These are phyloP conservation scores for Hydraecia micacea DNA, from an alignment of 2,888 invertebrate genomes.

Conservation along the genomic window DNA sequence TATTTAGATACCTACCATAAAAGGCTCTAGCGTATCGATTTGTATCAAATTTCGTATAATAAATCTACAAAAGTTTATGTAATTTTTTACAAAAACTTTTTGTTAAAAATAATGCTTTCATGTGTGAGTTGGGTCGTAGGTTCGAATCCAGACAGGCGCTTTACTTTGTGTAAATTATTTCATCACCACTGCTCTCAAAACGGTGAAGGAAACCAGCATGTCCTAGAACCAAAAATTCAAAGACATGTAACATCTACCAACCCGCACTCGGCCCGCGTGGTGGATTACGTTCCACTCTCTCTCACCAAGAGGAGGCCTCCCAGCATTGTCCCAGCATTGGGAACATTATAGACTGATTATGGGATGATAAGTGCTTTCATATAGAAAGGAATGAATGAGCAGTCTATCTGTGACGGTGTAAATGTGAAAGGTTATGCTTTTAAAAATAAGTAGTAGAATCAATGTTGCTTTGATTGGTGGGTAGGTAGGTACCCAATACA, in stretches of 20 bases:
- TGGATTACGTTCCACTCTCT: neutral
- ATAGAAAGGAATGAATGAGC: neutral
- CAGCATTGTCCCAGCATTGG: neutral
- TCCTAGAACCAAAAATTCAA: neutral
- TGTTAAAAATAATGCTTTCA: neutral
- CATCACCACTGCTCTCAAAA: neutral
- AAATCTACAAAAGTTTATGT: neutral
- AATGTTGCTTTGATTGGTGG: neutral
- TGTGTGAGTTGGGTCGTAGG: neutral
- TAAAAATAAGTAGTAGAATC: neutral
- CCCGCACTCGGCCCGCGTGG: neutral
- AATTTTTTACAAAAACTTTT: neutral
- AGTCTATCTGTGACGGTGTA: neutral
- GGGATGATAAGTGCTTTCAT: neutral
- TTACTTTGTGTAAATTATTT: neutral
- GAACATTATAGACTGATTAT: neutral
- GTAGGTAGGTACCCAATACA: neutral
- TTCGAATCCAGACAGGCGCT: too few species aligned
- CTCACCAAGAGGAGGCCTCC: neutral
- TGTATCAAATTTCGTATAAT: neutral
- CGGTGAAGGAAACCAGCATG: neutral
- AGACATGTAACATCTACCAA: neutral
- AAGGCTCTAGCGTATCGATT: neutral
- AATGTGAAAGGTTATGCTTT: neutral
- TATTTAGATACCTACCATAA: neutral